Evolutionary conservation across 2,113 vertebrate genomes (phyloP).

Genomic region (Oplegnathus fasciatus): DNA sequence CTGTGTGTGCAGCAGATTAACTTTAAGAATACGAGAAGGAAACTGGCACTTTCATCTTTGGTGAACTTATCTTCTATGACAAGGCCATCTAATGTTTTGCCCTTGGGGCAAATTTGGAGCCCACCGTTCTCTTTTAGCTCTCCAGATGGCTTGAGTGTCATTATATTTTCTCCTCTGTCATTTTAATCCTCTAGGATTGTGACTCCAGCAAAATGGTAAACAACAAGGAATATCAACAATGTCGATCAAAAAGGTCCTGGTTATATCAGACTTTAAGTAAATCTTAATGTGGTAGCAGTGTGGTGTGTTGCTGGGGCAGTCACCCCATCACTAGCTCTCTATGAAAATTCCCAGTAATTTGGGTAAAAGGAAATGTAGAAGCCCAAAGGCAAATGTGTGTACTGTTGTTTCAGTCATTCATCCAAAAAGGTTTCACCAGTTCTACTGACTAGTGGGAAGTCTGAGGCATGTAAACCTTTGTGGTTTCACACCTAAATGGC

Average conservation of each 20-base stretch:
- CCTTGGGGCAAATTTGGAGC: constrained; percentile 2
- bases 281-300: not conserved
- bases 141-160: constrained; percentile 31
- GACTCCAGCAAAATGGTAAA: not conserved
- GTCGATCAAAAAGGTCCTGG: not conserved
- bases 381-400: not conserved
- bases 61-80: constrained; percentile 17
- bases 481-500: not conserved
- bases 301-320: not conserved
- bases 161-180: constrained; percentile 32
- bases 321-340: not conserved
- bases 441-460: no score
- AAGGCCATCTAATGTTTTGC: constrained; percentile 29
- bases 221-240: constrained; percentile 3
- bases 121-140: constrained; percentile 14
- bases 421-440: not conserved
- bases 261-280: not conserved
- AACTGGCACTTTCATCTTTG: constrained; percentile 8
- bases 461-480: not conserved
- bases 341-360: not conserved
- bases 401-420: not conserved
- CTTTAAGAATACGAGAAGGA: constrained; percentile 2
- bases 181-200: not conserved
- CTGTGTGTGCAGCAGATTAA: not conserved
- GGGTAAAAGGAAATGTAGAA: not conserved